phyloP scores from a whole-genome alignment of 2,113 vertebrate species.

The Salvator merianae region DNA sequence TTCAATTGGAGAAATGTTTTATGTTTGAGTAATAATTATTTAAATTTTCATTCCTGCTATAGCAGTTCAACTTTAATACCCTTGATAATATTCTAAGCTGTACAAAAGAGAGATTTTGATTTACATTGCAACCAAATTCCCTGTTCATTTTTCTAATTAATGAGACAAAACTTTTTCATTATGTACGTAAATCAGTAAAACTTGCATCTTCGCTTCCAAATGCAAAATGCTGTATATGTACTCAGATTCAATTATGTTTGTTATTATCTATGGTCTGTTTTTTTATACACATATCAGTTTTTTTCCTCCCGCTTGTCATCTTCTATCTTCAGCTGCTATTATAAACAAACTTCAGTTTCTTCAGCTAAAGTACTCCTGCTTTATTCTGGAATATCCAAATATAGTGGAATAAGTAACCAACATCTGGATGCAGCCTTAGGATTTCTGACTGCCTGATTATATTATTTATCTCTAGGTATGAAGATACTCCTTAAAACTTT shows the following conservation, averaged over 20 bases:
- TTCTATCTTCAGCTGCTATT: too few relatives aligned
- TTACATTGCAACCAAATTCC: neutral
- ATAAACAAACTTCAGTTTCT: too few relatives aligned
- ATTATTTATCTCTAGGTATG: too few relatives aligned
- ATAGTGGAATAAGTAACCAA: too few relatives aligned
- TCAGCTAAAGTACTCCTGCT: too few relatives aligned
- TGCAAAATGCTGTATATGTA: neutral
- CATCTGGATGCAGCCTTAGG: too few relatives aligned
- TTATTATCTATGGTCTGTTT: too few relatives aligned
- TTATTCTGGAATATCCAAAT: too few relatives aligned
- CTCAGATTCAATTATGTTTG: neutral
- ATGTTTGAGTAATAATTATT: neutral
- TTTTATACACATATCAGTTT: too few relatives aligned
- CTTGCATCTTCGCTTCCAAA: neutral
- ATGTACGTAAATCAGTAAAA: neutral
- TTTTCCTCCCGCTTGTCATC: neutral
- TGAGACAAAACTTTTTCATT: neutral
- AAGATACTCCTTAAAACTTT: too few relatives aligned
- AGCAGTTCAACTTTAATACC: neutral
- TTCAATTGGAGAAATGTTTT: neutral
- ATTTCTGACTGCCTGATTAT: too few relatives aligned
- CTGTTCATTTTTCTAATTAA: neutral
- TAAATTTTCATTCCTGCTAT: neutral
- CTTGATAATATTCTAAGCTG: neutral
- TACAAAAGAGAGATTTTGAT: neutral